Base-by-base conservation (phyloP, 2,888 invertebrate genomes). In the Netelia virgata region DNA sequence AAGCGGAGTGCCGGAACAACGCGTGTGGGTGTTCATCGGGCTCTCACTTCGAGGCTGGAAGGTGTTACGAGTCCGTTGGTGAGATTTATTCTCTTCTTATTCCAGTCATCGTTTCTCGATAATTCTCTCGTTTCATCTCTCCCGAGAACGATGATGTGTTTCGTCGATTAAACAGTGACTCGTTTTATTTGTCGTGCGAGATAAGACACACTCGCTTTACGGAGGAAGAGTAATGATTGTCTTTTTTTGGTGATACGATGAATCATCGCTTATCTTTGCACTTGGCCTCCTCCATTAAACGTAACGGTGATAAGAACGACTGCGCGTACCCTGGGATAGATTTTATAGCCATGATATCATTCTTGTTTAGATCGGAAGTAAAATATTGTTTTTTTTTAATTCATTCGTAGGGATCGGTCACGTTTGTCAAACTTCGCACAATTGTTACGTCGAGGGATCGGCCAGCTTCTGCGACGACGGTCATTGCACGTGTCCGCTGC, bases 1-100 rank as follows among this genome's bases (percentile, higher is more conserved):
- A 91, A 81, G 92, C 94, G 57, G 91, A 92, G 88, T 94, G 94
- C 87, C 85, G 88, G 76, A 88, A 90, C 76, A 89, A 89, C 75
- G 87, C 84, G 41, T 94, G 94, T 84, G 89, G 90, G 82, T 94
- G 94, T 82, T 91, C 90, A 69, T 87, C 89, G 64, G 91, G 91
- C 20, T 90, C 93, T 18, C 93, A 91, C 84, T 93, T 92, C 88
- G 89, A 89, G 74, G 90, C 91, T 61, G 73, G 91, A 75, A 90
- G 91, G 80, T 94, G 94, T 87, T 93, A 93, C 89, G 88, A 91
- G 87, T 91, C 92, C 73, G 91, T 92, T 64, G 92, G 94, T 94
- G 88, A 88, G 87, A 72, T 50, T 70, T 68, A 3, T 41, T 59
- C 9, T 63, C 66, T 66, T 59, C 36, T 66, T 43, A 14, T 64